These are phyloP conservation scores for Menura novaehollandiae DNA, from an alignment of 2,113 vertebrate genomes.

Conservation along the genomic window DNA sequence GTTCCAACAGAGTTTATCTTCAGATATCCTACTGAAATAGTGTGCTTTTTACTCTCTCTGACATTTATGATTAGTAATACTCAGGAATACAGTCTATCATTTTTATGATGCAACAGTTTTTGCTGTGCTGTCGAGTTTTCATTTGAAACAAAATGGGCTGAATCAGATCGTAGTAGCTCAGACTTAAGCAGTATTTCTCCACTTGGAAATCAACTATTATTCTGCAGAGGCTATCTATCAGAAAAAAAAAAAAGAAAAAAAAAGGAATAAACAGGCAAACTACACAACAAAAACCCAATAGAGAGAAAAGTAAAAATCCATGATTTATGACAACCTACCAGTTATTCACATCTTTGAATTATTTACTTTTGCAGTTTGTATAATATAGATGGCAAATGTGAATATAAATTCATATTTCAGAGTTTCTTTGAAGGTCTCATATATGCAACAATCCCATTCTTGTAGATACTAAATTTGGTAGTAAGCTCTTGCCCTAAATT, in stretches of 20 bases:
- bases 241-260: rapidly evolving
- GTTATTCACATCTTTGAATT: neutral
- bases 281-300: rapidly evolving
- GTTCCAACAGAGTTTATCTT: neutral
- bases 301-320: neutral
- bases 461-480: neutral
- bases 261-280: neutral
- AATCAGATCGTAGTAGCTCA: neutral
- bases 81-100: neutral
- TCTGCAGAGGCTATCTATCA: neutral
- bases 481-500: neutral
- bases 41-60: neutral
- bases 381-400: neutral
- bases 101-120: neutral
- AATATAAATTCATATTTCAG: neutral
- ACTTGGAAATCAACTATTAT: neutral
- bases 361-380: neutral
- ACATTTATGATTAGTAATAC: neutral
- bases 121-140: neutral
- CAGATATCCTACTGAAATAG: neutral
- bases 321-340: neutral
- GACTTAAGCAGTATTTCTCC: neutral
- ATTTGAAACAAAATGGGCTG: neutral
- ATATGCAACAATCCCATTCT: neutral
- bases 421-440: neutral